Evolutionary conservation across 2,797 vertebrate genomes (phyloP).

Genomic region (Florisuga fusca): DNA sequence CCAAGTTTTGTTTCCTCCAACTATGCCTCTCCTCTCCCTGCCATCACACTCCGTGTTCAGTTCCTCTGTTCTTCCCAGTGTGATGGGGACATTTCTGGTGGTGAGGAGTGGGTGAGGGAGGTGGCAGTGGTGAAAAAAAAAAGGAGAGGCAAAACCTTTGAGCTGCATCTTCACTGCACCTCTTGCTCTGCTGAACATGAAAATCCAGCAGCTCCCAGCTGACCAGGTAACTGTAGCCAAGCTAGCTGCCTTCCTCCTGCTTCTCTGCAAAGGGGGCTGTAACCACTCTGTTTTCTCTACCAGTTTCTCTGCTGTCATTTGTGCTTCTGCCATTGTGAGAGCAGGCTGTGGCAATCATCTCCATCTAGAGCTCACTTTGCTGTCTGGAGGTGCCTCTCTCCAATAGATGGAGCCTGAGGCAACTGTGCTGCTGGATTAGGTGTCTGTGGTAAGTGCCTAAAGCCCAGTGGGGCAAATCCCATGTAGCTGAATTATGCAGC

Average conservation of each 20-base stretch:
- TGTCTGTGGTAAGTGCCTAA: not conserved
- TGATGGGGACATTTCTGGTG: not conserved
- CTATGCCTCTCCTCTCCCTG: not conserved
- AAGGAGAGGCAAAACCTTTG: not conserved
- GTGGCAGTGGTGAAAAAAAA: not conserved
- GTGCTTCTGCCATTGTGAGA: not conserved
- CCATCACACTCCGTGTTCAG: too few relatives aligned
- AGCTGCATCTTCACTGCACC: not conserved
- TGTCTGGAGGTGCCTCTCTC: not conserved
- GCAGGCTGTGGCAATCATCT: not conserved
- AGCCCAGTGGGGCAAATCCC: rapidly evolving
- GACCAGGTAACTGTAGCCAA: rapidly evolving
- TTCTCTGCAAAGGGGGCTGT: not conserved
- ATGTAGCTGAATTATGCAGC: rapidly evolving
- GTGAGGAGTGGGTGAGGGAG: not conserved
- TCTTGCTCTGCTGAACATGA: rapidly evolving
- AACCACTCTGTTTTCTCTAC: not conserved
- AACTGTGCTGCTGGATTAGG: not conserved
- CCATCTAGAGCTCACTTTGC: rapidly evolving
- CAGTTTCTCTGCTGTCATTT: not conserved
- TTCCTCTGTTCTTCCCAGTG: not conserved
- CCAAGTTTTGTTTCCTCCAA: not conserved
- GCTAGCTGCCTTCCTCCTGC: not conserved
- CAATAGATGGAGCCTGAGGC: not conserved
- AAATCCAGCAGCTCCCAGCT: not conserved